Evolutionary conservation across 2,797 vertebrate species (phyloP).

Genomic region (Channa striata): DNA sequence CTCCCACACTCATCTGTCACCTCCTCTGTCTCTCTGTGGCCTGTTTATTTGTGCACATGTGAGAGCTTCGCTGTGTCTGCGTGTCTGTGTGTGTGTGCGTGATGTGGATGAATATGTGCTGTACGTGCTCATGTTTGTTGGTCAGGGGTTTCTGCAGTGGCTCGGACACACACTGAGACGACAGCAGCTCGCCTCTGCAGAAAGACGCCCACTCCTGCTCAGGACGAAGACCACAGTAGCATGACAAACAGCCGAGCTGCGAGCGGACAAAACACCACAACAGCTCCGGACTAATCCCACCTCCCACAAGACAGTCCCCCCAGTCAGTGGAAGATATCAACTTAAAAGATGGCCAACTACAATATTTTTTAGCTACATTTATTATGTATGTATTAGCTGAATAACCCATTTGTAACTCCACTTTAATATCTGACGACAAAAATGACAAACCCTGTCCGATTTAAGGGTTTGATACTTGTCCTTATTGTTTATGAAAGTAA

Average conservation of each 20-base stretch:
- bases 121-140: neutral
- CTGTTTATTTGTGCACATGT: conserved; percentile 7
- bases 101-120: neutral
- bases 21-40: conserved; percentile 36
- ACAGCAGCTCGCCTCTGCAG: conserved; percentile 29
- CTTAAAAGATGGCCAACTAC: neutral
- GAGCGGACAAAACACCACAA: neutral
- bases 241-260: conserved; percentile 3
- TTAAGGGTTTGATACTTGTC: no score
- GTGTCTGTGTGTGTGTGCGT: conserved; percentile 3
- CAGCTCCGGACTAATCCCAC: neutral
- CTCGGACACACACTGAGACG: neutral
- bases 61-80: conserved; percentile 1
- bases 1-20: conserved; percentile 48
- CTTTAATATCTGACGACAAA: no score
- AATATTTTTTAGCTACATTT: neutral
- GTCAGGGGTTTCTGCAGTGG: neutral
- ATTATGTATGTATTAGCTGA: no score
- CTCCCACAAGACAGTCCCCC: neutral
- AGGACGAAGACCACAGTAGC: conserved; percentile 13
- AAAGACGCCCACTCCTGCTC: conserved; percentile 27
- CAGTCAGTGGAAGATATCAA: no score
- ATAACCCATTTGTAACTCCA: no score
- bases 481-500: no score
- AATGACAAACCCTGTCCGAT: no score